Evolutionary conservation across 2,888 invertebrate species (phyloP).

Genomic region (Onchidella celtica): DNA sequence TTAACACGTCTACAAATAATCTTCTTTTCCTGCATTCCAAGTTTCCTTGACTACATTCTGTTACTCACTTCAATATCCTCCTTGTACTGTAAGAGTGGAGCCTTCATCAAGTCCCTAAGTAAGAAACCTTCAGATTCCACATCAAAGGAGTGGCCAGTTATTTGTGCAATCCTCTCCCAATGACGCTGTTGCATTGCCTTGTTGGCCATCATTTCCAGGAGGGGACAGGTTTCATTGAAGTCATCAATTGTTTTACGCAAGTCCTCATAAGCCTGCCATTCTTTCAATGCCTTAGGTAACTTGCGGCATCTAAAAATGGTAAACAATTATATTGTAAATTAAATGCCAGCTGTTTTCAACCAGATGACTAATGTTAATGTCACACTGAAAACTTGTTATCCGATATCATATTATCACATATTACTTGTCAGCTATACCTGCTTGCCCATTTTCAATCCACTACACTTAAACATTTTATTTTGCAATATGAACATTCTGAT

Average conservation of each 20-base stretch:
- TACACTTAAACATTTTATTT: too few relatives aligned
- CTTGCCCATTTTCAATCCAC: too few relatives aligned
- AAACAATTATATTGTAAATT: not conserved
- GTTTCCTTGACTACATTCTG: too few relatives aligned
- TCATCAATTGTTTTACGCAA: conserved; percentile 98
- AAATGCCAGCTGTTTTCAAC: too few relatives aligned
- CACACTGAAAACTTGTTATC: too few relatives aligned
- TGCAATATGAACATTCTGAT: too few relatives aligned
- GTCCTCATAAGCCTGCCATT: conserved; percentile 98
- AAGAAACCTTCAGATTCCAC: conserved; percentile 96
- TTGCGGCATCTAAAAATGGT: conserved; percentile 88
- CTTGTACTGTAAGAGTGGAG: conserved; percentile 93
- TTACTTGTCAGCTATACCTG: too few relatives aligned
- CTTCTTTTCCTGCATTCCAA: too few relatives aligned
- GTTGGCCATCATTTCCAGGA: conserved; percentile 97
- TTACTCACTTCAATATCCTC: conserved; percentile 93
- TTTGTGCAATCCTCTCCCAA: conserved; percentile 96
- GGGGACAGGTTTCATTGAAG: conserved; percentile 98
- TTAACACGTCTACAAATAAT: not conserved
- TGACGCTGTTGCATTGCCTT: conserved; percentile 98
- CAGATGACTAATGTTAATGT: too few relatives aligned
- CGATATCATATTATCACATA: too few relatives aligned
- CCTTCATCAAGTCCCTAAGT: conserved; percentile 95
- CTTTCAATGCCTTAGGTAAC: conserved; percentile 92
- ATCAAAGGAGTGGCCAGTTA: conserved; percentile 93